Evolutionary conservation across 2,113 vertebrate species (phyloP).

Genomic region (human (Homo sapiens)): DNA sequence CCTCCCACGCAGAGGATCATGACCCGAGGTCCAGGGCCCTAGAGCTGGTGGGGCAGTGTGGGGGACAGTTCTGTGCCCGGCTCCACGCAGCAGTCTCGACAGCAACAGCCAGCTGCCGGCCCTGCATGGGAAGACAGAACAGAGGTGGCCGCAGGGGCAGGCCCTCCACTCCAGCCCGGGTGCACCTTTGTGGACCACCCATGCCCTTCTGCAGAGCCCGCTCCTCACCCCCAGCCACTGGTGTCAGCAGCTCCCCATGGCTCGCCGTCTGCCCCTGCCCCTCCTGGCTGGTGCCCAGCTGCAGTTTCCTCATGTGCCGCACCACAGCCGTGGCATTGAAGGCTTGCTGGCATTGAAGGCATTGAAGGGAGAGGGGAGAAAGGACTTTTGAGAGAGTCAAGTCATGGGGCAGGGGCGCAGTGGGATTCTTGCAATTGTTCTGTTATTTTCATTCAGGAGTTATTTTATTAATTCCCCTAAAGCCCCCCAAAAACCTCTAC

Average conservation of each 20-base stretch:
- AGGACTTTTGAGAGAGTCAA: neutral
- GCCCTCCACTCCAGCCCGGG: neutral
- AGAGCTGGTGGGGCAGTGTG: constrained; percentile 38
- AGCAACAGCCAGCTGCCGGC: constrained; percentile 62
- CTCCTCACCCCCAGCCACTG: constrained; percentile 84
- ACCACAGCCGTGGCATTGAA: constrained; percentile 98
- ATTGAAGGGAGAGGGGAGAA: neutral
- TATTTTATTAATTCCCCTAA: neutral
- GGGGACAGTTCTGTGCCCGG: constrained; percentile 13
- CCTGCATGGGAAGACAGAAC: constrained; percentile 22
- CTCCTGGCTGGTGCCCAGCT: constrained; percentile 94
- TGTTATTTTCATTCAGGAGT: neutral
- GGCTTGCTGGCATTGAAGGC: constrained; percentile 89
- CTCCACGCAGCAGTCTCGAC: constrained; percentile 71
- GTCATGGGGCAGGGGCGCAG: neutral
- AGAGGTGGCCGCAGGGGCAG: neutral
- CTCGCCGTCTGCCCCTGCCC: constrained; percentile 85
- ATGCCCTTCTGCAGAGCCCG: neutral
- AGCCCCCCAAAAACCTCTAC: neutral
- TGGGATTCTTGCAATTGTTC: neutral
- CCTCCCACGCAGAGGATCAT: neutral
- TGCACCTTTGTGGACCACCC: neutral
- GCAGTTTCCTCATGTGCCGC: constrained; percentile 96
- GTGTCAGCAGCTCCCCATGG: constrained; percentile 81
- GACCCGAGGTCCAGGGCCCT: neutral